A percentile compares a stretch with the other conserved stretches of the same genome.
Evolutionary conservation across 1,140 invertebrate species (phyloP).

Genomic region (Orchesella cincta): DNA sequence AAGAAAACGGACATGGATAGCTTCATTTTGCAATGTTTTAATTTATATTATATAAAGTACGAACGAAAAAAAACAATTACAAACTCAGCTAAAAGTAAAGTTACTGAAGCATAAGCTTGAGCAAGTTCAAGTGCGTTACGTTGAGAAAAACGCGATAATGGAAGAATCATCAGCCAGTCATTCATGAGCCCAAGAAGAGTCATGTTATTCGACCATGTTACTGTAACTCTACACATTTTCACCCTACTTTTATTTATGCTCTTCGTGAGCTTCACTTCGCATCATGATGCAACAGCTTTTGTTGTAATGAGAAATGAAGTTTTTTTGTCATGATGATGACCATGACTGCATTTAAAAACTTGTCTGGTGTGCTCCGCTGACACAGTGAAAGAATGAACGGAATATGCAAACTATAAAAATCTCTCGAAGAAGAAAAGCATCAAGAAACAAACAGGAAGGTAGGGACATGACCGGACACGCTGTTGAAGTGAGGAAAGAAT

Average conservation of each 20-base stretch:
- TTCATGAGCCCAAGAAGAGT: not conserved
- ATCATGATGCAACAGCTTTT: not conserved
- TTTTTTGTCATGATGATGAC: not conserved
- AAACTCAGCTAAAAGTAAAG: no score
- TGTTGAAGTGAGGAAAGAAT: no score
- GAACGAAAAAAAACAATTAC: no score
- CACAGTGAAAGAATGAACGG: slow-evolving; percentile 7
- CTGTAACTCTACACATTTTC: not conserved
- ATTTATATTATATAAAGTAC: no score
- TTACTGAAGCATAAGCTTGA: no score
- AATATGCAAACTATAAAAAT: not conserved
- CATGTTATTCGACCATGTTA: slow-evolving; percentile 14
- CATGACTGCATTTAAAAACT: slow-evolving; percentile 1
- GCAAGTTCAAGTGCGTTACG: not conserved
- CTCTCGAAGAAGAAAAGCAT: not conserved
- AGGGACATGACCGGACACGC: not conserved
- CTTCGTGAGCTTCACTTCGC: not conserved
- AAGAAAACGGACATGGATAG: no score
- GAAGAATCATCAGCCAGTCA: not conserved
- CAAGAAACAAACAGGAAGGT: not conserved
- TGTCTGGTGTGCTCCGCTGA: slow-evolving; percentile 4
- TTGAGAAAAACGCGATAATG: not conserved
- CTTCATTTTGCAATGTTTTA: no score
- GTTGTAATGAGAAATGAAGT: not conserved
- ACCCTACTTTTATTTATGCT: not conserved